Evolutionary conservation across 2,113 vertebrate species (phyloP), one percentile per base, ranked within the genome.

Genomic region (Octodon degus): DNA sequence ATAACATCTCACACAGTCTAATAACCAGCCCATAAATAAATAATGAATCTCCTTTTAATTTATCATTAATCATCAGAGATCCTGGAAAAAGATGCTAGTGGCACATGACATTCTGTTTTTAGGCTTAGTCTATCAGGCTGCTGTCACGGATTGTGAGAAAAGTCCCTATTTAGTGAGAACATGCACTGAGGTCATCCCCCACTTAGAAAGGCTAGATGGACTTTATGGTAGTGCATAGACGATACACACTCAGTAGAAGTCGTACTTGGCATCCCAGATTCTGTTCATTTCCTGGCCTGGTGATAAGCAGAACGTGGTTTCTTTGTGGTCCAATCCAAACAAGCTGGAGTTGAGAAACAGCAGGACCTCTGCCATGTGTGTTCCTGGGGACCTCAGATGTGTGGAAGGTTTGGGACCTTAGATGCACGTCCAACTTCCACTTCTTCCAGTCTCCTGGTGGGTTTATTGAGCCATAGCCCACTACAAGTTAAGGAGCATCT

Each of bases 131-230:
- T 67, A 22, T 43, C 53, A 17, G 50, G 3, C 32, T 91, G 27
- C 65, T 82, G 86, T 84, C 68, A 37, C 77, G 60, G 68, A 19
- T 79, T 74, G 20, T 53, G 25, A 93, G 63, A 65, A 86, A 90
- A 97, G 82, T 91, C 32, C 34, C 30, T 80, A 93, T 83, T 74
- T 91, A 86, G 12, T 74, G 30, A 32, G 37, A 47, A 83, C 84
- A 81, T 94, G 37, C 79, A 91, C 22, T 30, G 6, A 65, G 68
- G 76, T 83, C 34, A 22, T 63, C 40, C 67, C 34, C 7, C 83
- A 13, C 34, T 83, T 53, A 55, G 7, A 30, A 10, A 9, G 58
- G 16, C 76, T 65, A 13, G 12, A 13, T 40, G 83, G n/a, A 34
- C 47, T 89, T 65, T 25, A 14, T 7, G 47, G 62, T 32, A 55